phyloP scores from a whole-genome alignment of 2,888 invertebrate species.

The Agonopterix subpropinquella region DNA sequence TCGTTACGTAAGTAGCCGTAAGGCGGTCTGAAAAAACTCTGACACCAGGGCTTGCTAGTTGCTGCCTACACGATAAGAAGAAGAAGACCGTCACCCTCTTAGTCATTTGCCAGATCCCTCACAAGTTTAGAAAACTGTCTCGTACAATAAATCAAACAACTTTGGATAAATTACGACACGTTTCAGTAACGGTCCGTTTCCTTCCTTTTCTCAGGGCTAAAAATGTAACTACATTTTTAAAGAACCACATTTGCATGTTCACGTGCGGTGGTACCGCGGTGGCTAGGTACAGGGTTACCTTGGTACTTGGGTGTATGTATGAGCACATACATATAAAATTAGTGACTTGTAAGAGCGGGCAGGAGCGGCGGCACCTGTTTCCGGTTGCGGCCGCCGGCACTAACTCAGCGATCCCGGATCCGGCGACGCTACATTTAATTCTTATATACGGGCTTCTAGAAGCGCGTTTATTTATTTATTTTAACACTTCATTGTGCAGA shows the following conservation, averaged over 20 bases:
- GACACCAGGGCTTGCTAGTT: too few relatives aligned
- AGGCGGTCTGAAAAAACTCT: too few relatives aligned
- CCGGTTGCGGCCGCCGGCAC: constrained; percentile 51
- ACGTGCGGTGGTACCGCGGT: neutral
- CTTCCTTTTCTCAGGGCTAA: too few relatives aligned
- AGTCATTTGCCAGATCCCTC: too few relatives aligned
- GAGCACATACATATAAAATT: constrained; percentile 41
- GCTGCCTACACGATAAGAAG: too few relatives aligned
- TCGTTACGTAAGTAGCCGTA: too few relatives aligned
- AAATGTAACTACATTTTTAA: constrained; percentile 2
- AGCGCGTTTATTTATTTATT: neutral
- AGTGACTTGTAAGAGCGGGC: constrained; percentile 52
- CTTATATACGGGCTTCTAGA: constrained; percentile 15
- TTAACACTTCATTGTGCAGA: too few relatives aligned
- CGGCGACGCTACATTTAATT: constrained; percentile 58
- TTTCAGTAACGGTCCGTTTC: too few relatives aligned
- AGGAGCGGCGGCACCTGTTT: constrained; percentile 47
- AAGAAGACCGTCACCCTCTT: too few relatives aligned
- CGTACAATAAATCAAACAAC: too few relatives aligned
- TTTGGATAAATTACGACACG: too few relatives aligned
- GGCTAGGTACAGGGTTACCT: neutral
- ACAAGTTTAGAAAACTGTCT: too few relatives aligned
- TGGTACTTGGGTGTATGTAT: neutral
- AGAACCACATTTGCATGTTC: constrained; percentile 4
- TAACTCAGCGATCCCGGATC: constrained; percentile 59